Evolutionary conservation across 2,797 vertebrate species (phyloP).

Genomic region (Oreonectes daqikongensis): DNA sequence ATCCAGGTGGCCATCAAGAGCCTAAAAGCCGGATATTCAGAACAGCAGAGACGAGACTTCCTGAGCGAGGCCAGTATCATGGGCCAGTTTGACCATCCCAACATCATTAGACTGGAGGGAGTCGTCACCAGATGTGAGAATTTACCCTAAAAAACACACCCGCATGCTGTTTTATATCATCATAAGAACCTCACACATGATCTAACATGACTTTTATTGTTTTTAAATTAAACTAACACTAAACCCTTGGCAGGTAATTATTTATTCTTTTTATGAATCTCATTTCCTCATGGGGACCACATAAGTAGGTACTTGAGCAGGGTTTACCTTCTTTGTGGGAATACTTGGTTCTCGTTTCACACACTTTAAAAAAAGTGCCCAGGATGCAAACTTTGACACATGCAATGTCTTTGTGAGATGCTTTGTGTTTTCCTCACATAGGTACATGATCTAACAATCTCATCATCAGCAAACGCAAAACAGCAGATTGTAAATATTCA

Average conservation of each 20-base stretch:
- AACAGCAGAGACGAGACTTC: slow-evolving; percentile 81
- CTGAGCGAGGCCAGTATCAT: slow-evolving; percentile 83
- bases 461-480: slow-evolving; percentile 43
- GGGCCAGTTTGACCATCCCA: slow-evolving; percentile 83
- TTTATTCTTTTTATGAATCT: neutral
- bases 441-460: slow-evolving; percentile 31
- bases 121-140: slow-evolving; percentile 82
- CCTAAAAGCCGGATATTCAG: slow-evolving; percentile 80
- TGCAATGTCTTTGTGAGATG: neutral
- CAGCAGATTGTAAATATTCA: slow-evolving; percentile 51
- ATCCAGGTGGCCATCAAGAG: slow-evolving; percentile 83
- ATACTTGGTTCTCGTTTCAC: neutral
- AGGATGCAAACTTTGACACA: neutral
- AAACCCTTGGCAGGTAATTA: neutral
- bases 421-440: neutral
- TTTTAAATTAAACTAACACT: neutral
- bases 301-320: neutral
- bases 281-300: neutral
- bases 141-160: neutral
- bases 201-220: neutral
- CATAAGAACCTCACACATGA: neutral
- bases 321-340: neutral
- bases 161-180: neutral
- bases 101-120: slow-evolving; percentile 82
- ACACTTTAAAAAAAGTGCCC: no score